Percentiles rank a stretch among this genome's conserved stretches.
phyloP scores from a whole-genome alignment of 2,797 vertebrate species.

The Geotria australis region DNA sequence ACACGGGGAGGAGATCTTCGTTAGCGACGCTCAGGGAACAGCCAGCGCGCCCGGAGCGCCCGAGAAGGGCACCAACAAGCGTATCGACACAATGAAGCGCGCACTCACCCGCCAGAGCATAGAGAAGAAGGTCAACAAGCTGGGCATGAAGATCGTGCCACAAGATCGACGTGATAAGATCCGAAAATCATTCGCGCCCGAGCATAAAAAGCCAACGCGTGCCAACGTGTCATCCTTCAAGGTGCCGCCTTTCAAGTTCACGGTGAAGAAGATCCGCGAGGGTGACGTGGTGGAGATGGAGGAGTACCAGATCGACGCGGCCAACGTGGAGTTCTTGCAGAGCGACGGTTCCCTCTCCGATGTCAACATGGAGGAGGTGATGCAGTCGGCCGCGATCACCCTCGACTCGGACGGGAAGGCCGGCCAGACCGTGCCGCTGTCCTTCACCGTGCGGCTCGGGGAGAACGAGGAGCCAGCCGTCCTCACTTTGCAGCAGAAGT shows the following conservation, averaged over 20 bases:
- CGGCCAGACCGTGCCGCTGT: not conserved
- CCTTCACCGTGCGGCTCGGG: not conserved
- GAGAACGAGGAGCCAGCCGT: not conserved
- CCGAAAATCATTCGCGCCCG: not conserved
- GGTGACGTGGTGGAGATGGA: not conserved
- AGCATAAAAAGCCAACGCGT: not conserved
- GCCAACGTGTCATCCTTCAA: not conserved
- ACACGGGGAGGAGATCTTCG: not conserved
- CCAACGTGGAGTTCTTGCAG: not conserved
- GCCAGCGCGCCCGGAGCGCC: not conserved
- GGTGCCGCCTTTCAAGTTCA: not conserved
- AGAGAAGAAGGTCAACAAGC: conserved; percentile 47
- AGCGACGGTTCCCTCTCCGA: not conserved
- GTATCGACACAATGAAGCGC: conserved; percentile 56
- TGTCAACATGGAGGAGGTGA: not conserved
- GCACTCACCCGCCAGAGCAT: conserved; percentile 61
- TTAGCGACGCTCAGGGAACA: not conserved
- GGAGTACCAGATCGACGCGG: not conserved
- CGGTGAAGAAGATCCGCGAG: not conserved
- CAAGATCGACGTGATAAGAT: not conserved
- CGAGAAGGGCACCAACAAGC: conserved; percentile 20
- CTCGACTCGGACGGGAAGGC: not conserved
- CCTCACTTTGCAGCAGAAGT: not conserved
- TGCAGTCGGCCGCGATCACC: not conserved
- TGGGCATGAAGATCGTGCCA: conserved; percentile 14